A percentile compares a stretch with the other conserved stretches of the same genome.
Conservation (phyloP, 2,888 invertebrate genomes). For the Drosophila crucigera region DNA sequence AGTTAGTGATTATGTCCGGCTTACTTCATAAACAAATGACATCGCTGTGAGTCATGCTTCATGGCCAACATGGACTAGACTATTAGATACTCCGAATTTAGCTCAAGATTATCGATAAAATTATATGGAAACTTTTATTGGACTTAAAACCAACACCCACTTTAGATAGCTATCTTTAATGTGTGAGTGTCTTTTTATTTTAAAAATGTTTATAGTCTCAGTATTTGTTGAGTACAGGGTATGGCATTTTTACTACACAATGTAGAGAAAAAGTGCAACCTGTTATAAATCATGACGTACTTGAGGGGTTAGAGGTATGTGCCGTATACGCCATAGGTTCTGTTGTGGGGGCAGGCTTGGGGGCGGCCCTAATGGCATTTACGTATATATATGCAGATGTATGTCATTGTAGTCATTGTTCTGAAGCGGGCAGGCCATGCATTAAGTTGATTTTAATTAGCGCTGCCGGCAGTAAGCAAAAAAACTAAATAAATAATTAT, state of each 20-base stretch:
- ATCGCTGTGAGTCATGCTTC: constrained; percentile 16
- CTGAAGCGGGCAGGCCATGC: constrained; percentile 27
- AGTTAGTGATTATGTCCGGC: constrained; percentile 52
- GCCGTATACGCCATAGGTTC: neutral
- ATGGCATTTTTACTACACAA: constrained; percentile 17
- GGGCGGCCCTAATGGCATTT: constrained; percentile 39
- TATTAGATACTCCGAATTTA: neutral
- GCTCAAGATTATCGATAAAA: neutral
- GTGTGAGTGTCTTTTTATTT: neutral
- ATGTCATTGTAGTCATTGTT: constrained; percentile 50
- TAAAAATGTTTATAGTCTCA: neutral
- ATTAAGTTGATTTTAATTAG: constrained; percentile 72
- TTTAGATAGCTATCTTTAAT: neutral
- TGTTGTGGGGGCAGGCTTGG: neutral
- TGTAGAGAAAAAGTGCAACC: constrained; percentile 29
- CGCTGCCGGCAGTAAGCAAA: constrained; percentile 25
- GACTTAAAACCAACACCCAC: neutral
- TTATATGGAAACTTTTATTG: neutral
- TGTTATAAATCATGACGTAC: constrained; percentile 51
- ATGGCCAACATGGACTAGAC: neutral
- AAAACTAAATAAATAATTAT: constrained; percentile 77
- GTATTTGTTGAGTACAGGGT: constrained; percentile 12
- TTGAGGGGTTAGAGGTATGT: neutral
- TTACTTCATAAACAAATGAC: constrained; percentile 34
- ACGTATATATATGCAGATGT: neutral